A percentile compares a stretch with the other conserved stretches of the same genome.
Evolutionary conservation across 2,113 vertebrate species (phyloP).

Genomic region (Cheilinus undulatus): DNA sequence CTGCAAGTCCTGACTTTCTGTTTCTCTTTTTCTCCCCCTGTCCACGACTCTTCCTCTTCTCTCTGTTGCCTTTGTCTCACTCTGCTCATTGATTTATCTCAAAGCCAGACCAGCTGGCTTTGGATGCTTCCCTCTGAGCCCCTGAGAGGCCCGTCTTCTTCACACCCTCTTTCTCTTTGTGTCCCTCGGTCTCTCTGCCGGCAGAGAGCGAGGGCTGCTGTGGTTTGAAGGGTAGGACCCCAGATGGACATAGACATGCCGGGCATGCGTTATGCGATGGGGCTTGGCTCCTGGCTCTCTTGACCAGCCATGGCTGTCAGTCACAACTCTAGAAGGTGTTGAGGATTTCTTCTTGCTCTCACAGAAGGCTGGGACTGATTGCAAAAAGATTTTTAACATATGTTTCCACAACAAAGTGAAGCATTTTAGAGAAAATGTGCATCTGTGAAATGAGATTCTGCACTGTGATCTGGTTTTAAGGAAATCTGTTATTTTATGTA

Average conservation of each 20-base stretch:
- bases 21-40: slow-evolving; percentile 47
- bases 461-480: neutral
- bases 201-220: slow-evolving; percentile 81
- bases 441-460: neutral
- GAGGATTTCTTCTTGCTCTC: slow-evolving; percentile 50
- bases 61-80: slow-evolving; percentile 54
- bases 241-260: slow-evolving; percentile 83
- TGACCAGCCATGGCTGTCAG: slow-evolving; percentile 82
- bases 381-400: neutral
- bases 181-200: slow-evolving; percentile 82
- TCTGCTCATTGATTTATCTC: slow-evolving; percentile 69
- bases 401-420: neutral
- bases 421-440: neutral
- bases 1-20: slow-evolving; percentile 52
- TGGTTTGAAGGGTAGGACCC: slow-evolving; percentile 83
- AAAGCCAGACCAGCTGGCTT: slow-evolving; percentile 88
- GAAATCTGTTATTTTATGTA: neutral
- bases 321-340: slow-evolving; percentile 74
- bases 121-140: slow-evolving; percentile 81
- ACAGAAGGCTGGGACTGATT: slow-evolving; percentile 38
- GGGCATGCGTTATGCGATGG: slow-evolving; percentile 78
- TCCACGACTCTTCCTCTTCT: slow-evolving; percentile 55
- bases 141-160: slow-evolving; percentile 83
- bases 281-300: slow-evolving; percentile 76
- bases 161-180: slow-evolving; percentile 81